These are phyloP conservation scores for Hymenopus coronatus DNA, from an alignment of 2,888 invertebrate species.

Conservation along the genomic window DNA sequence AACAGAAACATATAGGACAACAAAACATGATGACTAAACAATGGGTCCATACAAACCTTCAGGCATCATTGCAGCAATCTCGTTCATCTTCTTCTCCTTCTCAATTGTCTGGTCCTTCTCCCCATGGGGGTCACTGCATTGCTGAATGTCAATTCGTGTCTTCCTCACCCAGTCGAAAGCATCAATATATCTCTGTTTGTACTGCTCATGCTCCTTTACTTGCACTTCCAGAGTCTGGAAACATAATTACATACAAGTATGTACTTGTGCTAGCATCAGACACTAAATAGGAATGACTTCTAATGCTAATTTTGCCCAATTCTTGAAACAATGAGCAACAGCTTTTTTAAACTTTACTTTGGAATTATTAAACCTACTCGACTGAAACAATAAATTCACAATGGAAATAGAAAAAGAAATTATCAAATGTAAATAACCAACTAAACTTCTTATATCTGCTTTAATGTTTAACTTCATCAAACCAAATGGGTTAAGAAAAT, in stretches of 20 bases:
- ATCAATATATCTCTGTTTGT: constrained; percentile 76
- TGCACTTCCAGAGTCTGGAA: constrained; percentile 71
- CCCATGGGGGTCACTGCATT: constrained; percentile 83
- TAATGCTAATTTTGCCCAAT: too few relatives aligned
- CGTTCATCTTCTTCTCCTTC: constrained; percentile 71
- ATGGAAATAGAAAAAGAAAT: too few relatives aligned
- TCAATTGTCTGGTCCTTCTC: constrained; percentile 75
- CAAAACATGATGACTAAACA: neutral
- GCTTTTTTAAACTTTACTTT: too few relatives aligned
- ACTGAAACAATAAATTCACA: too few relatives aligned
- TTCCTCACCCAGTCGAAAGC: constrained; percentile 83
- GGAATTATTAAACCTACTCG: too few relatives aligned
- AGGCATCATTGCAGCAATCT: constrained; percentile 64
- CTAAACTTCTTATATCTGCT: too few relatives aligned
- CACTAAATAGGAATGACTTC: too few relatives aligned
- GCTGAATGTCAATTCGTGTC: constrained; percentile 76
- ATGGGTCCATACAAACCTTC: constrained; percentile 51
- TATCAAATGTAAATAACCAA: too few relatives aligned
- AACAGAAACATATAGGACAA: neutral
- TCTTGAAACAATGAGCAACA: too few relatives aligned
- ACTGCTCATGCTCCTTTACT: constrained; percentile 83
- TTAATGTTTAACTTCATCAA: too few relatives aligned
- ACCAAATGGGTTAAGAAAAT: too few relatives aligned
- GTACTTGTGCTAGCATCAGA: too few relatives aligned
- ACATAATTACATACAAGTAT: constrained; percentile 9